These are phyloP conservation scores for Phymorhynchus buccinoides DNA, from an alignment of 1,140 invertebrate genomes.

Conservation along the genomic window DNA sequence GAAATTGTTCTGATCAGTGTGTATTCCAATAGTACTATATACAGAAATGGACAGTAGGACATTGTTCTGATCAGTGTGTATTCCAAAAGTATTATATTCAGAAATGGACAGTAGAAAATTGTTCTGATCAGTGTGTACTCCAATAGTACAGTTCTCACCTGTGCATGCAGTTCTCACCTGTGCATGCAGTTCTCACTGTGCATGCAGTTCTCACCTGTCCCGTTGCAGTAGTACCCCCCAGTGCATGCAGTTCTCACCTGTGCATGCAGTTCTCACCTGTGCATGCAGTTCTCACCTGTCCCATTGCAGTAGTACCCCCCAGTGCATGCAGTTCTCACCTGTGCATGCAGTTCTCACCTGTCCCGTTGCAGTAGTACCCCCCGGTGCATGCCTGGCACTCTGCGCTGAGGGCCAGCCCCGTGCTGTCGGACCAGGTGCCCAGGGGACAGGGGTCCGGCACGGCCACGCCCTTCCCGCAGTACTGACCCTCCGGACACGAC, in stretches of 20 bases:
- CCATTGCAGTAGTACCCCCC: slow-evolving; percentile 68
- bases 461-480: slow-evolving; percentile 61
- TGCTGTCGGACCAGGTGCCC: slow-evolving; percentile 67
- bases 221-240: slow-evolving; percentile 68
- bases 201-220: slow-evolving; percentile 61
- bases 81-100: too few relatives aligned
- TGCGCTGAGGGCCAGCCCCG: slow-evolving; percentile 54
- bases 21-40: too few relatives aligned
- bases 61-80: too few relatives aligned
- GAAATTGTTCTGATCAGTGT: too few relatives aligned
- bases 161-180: too few relatives aligned
- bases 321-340: slow-evolving; percentile 64
- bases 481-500: slow-evolving; percentile 64
- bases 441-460: slow-evolving; percentile 62
- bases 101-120: too few relatives aligned
- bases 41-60: too few relatives aligned
- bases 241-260: too few relatives aligned
- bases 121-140: too few relatives aligned
- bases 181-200: slow-evolving; percentile 64
- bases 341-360: slow-evolving; percentile 62
- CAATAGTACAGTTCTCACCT: too few relatives aligned
- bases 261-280: too few relatives aligned
- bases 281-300: too few relatives aligned
- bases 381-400: slow-evolving; percentile 65
- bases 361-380: slow-evolving; percentile 66